Evolutionary conservation across 2,113 vertebrate species (phyloP).

Genomic region (Kryptolebias marmoratus): DNA sequence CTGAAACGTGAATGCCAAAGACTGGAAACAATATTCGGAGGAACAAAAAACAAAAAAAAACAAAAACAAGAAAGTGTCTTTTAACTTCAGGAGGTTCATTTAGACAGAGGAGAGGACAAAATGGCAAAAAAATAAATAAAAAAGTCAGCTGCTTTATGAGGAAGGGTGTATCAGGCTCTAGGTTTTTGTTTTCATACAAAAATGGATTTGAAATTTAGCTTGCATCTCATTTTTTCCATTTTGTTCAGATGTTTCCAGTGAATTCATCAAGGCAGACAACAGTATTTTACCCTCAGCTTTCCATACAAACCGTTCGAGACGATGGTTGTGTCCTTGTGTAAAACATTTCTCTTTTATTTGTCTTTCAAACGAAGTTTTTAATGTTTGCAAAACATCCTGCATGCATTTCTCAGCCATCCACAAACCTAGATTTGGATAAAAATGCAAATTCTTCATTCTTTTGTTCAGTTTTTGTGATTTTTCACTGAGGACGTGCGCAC

Average conservation of each 20-base stretch:
- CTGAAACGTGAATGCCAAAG: constrained; percentile 49
- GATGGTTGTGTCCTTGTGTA: constrained; percentile 1
- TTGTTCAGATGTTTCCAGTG: constrained; percentile 11
- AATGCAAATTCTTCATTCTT: background rate
- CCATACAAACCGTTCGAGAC: too few species aligned
- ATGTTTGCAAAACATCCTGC: background rate
- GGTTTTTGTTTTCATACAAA: background rate
- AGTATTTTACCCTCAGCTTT: constrained; percentile 1
- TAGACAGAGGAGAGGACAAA: constrained; percentile 3
- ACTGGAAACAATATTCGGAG: constrained; percentile 40
- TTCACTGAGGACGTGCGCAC: constrained; percentile 10
- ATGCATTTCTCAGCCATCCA: background rate
- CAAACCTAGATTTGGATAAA: background rate
- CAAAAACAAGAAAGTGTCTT: constrained; percentile 1
- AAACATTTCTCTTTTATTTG: constrained; percentile 2
- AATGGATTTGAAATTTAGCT: constrained; percentile 15
- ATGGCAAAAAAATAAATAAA: constrained; percentile 22
- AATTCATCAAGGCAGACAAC: constrained; percentile 34
- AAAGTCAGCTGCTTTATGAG: background rate
- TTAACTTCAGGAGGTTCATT: constrained; percentile 37
- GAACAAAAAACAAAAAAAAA: background rate
- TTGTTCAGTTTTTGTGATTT: constrained; percentile 6
- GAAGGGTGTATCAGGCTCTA: background rate
- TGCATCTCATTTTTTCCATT: constrained; percentile 33
- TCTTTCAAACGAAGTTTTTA: background rate